phyloP scores from a whole-genome alignment of 2,797 vertebrate genomes.

The Lates japonicus region DNA sequence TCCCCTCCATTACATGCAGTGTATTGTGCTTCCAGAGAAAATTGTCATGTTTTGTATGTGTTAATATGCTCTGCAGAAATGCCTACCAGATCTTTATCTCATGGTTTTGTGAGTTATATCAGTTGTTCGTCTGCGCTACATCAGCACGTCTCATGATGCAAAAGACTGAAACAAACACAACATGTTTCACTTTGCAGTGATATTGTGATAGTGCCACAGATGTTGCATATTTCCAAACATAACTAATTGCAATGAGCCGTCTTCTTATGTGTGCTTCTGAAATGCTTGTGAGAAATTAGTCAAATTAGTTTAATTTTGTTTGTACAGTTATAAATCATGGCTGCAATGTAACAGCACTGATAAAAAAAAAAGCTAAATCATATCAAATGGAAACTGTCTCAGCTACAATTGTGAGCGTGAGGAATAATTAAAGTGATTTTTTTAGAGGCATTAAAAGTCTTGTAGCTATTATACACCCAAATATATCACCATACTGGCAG shows the following conservation, averaged over 20 bases:
- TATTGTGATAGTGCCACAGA: background rate
- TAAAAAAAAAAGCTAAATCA: conserved; percentile 7
- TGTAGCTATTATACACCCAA: conserved; percentile 3
- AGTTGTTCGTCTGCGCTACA: background rate
- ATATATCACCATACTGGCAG: background rate
- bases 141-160: background rate
- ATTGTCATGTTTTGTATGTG: background rate
- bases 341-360: conserved; percentile 1
- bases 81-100: background rate
- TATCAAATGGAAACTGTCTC: conserved; percentile 9
- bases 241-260: conserved; percentile 5
- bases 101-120: background rate
- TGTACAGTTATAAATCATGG: background rate
- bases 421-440: conserved; percentile 31
- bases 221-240: background rate
- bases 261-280: background rate
- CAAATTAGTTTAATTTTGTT: conserved; percentile 27
- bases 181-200: background rate
- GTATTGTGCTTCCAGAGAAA: background rate
- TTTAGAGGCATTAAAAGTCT: conserved; percentile 9
- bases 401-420: background rate
- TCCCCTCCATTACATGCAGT: background rate
- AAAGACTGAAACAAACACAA: conserved; percentile 7
- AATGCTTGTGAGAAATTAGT: conserved; percentile 8
- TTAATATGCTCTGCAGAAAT: background rate